Evolutionary conservation across 2,113 vertebrate genomes (phyloP).

Genomic region (Geococcyx californianus): DNA sequence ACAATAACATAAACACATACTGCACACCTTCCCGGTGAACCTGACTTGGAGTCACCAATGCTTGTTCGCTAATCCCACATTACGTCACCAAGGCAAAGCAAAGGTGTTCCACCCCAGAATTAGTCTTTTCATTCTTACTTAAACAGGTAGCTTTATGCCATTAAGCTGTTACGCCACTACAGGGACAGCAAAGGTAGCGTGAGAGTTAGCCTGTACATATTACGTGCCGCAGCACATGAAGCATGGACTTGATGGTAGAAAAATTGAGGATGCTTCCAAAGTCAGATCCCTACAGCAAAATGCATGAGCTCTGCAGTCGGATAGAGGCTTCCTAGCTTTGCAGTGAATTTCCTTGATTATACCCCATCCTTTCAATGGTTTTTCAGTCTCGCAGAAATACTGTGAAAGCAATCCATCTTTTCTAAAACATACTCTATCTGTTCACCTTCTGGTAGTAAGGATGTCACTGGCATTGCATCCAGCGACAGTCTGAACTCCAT

Average conservation of each 20-base stretch:
- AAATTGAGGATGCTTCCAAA: neutral
- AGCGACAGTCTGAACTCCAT: neutral
- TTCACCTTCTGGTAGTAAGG: neutral
- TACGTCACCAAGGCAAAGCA: neutral
- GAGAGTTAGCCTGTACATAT: neutral
- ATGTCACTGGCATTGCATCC: neutral
- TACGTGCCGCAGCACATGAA: neutral
- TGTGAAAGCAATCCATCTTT: constrained; percentile 28
- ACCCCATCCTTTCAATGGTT: neutral
- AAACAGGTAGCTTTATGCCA: neutral
- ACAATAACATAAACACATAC: neutral
- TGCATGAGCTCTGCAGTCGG: neutral
- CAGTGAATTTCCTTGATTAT: neutral
- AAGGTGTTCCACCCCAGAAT: neutral
- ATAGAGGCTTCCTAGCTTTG: neutral
- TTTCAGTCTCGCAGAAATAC: constrained; percentile 22
- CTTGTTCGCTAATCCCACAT: neutral
- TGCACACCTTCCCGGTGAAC: rapidly evolving
- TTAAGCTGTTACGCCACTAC: neutral
- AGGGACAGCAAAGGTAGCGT: neutral
- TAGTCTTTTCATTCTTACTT: neutral
- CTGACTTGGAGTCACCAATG: neutral
- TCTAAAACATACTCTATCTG: neutral
- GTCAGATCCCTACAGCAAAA: constrained; percentile 35
- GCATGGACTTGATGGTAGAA: neutral